A percentile compares a stretch with the other conserved stretches of the same genome.
Conservation (phyloP, 2,888 invertebrate genomes). For the Lasioglossum zephyrum region DNA sequence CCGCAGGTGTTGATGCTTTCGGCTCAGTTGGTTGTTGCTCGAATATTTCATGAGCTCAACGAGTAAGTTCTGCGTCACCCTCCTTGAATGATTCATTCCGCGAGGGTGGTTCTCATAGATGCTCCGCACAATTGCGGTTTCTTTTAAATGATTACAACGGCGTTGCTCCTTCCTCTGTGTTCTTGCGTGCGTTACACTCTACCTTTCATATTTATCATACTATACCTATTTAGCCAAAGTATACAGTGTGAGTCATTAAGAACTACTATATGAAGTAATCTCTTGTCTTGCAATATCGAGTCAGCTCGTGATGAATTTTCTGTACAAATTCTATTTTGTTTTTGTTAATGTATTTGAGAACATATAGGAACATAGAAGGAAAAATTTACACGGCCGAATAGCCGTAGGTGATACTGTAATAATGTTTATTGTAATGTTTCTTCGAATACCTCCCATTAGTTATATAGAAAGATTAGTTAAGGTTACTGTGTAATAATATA, state of each 20-base stretch:
- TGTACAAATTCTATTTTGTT: no score
- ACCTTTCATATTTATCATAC: background rate
- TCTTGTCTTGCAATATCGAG: no score
- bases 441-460: no score
- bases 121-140: conserved; percentile 49
- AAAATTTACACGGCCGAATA: no score
- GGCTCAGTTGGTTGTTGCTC: conserved; percentile 72
- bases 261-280: background rate
- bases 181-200: background rate
- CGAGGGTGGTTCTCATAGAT: conserved; percentile 45
- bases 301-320: no score
- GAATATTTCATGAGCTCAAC: conserved; percentile 79
- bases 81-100: conserved; percentile 65
- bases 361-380: no score
- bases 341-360: background rate
- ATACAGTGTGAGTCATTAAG: background rate
- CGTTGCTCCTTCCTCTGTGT: background rate
- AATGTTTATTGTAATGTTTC: no score
- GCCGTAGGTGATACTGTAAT: no score
- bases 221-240: background rate
- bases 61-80: conserved; percentile 56
- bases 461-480: no score
- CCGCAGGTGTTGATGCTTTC: conserved; percentile 77
- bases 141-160: conserved; percentile 19
- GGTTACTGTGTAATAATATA: no score